Conservation (phyloP, 2,113 vertebrate genomes). For the Ondatra zibethicus region DNA sequence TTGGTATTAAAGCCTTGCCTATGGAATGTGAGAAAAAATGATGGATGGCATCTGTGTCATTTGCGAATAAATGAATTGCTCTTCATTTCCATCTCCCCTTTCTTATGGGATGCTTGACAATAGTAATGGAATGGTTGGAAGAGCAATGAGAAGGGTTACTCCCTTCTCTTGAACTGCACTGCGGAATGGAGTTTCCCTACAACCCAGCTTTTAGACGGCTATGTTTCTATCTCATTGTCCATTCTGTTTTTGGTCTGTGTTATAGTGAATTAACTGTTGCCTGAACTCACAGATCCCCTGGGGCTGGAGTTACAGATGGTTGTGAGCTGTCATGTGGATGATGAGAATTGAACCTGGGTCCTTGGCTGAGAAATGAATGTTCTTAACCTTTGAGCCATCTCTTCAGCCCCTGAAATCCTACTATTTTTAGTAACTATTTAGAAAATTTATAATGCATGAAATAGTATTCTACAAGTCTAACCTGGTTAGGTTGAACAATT, state of each 20-base stretch:
- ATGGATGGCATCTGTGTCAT: background rate
- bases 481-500: background rate
- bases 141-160: background rate
- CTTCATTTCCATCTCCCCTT: background rate
- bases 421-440: background rate
- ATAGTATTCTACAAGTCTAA: background rate
- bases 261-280: background rate
- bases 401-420: background rate
- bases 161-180: background rate
- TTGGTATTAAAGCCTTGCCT: slow-evolving; percentile 3
- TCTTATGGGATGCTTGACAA: background rate
- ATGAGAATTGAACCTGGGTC: too few species aligned
- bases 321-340: too few species aligned
- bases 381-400: too few species aligned
- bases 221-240: background rate
- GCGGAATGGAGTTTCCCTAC: background rate
- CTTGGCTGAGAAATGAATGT: too few species aligned
- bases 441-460: background rate
- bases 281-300: background rate
- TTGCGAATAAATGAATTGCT: background rate
- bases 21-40: background rate
- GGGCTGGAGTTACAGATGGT: too few species aligned
- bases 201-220: background rate
- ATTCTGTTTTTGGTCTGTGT: background rate
- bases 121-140: background rate